phyloP scores from a whole-genome alignment of 2,888 invertebrate genomes.

The Cerastoderma edule region DNA sequence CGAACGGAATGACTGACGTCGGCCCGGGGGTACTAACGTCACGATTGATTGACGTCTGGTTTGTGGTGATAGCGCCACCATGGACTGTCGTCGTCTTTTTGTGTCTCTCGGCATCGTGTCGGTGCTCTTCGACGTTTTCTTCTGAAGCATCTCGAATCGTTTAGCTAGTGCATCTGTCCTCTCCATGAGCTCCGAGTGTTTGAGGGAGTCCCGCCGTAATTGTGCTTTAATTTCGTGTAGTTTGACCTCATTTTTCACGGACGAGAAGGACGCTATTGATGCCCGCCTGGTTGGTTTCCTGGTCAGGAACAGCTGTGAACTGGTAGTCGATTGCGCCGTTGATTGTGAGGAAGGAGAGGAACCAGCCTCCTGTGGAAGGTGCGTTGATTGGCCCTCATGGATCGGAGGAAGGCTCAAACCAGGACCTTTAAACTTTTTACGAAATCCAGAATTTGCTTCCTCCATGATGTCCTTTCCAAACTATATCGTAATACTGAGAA shows the following conservation, averaged over 20 bases:
- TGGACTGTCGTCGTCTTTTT: constrained; percentile 7
- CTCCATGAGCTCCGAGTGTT: neutral
- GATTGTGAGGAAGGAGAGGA: neutral
- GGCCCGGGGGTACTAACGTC: constrained; percentile 3
- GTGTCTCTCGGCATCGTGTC: neutral
- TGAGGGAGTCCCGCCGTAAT: neutral
- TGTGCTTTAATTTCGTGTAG: constrained; percentile 11
- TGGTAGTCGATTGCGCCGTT: no score
- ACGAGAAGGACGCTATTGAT: constrained; percentile 6
- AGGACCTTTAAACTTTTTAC: constrained; percentile 15
- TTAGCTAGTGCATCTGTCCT: neutral
- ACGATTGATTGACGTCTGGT: neutral
- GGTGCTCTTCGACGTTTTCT: constrained; percentile 6
- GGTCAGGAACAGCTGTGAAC: neutral
- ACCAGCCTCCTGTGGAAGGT: neutral
- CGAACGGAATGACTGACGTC: constrained; percentile 45
- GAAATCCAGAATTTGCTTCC: constrained; percentile 6
- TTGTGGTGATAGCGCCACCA: neutral
- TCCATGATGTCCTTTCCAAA: constrained; percentile 15
- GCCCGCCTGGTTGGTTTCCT: constrained; percentile 10
- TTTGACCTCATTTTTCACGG: constrained; percentile 8
- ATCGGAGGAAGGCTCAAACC: constrained; percentile 23
- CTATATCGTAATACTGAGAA: no score
- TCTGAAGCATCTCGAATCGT: constrained; percentile 11
- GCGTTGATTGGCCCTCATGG: neutral